Evolutionary conservation across 1,140 invertebrate genomes (phyloP).

Genomic region (Drosophila neocordata): DNA sequence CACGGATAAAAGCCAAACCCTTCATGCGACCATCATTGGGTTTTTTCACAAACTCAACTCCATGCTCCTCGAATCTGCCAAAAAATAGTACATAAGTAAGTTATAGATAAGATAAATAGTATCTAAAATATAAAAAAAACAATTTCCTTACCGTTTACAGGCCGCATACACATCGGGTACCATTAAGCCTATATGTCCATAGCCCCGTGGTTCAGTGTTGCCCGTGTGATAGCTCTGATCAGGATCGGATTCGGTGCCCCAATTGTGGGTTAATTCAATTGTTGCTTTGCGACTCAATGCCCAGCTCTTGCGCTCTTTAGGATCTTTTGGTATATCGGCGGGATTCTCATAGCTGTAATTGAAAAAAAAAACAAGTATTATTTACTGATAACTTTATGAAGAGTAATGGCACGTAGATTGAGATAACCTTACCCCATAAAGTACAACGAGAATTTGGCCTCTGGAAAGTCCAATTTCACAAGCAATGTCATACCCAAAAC

Average conservation of each 20-base stretch:
- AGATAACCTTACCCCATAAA: slow-evolving; percentile 89
- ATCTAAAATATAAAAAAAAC: too few relatives aligned
- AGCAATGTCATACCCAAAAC: slow-evolving; percentile 95
- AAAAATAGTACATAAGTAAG: too few relatives aligned
- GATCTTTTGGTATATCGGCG: slow-evolving; percentile 88
- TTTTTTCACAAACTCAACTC: slow-evolving; percentile 95
- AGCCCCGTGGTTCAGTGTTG: slow-evolving; percentile 95
- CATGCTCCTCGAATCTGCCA: slow-evolving; percentile 89
- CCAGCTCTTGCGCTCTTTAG: slow-evolving; percentile 88
- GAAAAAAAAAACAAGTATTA: slow-evolving; percentile 6
- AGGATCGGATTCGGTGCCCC: slow-evolving; percentile 94
- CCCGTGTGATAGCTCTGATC: slow-evolving; percentile 94
- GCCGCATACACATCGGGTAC: slow-evolving; percentile 95
- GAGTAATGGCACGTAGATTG: slow-evolving; percentile 4
- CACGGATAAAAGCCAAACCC: slow-evolving; percentile 95
- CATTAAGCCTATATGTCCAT: slow-evolving; percentile 95
- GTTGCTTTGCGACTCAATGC: slow-evolving; percentile 93
- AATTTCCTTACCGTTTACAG: slow-evolving; percentile 85
- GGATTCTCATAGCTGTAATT: slow-evolving; percentile 87
- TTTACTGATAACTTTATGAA: slow-evolving; percentile 10
- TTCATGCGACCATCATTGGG: slow-evolving; percentile 97
- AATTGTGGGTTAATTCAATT: slow-evolving; percentile 96
- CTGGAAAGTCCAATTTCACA: slow-evolving; percentile 94
- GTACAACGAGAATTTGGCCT: slow-evolving; percentile 95
- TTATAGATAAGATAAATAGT: too few relatives aligned